phyloP scores from a whole-genome alignment of 2,797 vertebrate species.

The Selene dorsalis region DNA sequence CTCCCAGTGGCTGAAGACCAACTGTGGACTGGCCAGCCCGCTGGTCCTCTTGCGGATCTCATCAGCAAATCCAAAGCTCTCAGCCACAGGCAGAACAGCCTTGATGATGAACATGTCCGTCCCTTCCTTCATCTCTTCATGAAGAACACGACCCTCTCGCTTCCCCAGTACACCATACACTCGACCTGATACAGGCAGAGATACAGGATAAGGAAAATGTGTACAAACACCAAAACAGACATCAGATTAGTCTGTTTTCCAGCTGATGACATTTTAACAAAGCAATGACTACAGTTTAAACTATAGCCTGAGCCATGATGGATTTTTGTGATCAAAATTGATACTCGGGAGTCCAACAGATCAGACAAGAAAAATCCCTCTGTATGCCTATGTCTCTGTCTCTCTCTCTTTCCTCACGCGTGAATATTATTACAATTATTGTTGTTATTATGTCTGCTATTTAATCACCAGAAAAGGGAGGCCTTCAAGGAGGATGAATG shows the following conservation, averaged over 20 bases:
- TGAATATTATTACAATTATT: too few species aligned
- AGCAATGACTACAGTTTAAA: neutral
- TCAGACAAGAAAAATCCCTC: too few species aligned
- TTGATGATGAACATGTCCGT: conserved; percentile 96
- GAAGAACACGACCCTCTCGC: conserved; percentile 92
- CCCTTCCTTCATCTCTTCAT: conserved; percentile 98
- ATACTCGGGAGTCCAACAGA: too few species aligned
- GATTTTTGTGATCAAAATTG: neutral
- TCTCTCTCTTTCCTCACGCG: too few species aligned
- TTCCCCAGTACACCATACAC: conserved; percentile 94
- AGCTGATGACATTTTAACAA: neutral
- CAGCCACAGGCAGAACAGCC: conserved; percentile 94
- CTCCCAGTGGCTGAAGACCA: conserved; percentile 99
- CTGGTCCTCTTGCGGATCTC: conserved; percentile 97
- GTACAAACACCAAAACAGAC: neutral
- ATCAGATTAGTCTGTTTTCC: neutral
- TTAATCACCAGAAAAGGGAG: too few species aligned
- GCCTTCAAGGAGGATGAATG: too few species aligned
- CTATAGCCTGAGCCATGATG: neutral
- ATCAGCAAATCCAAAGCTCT: conserved; percentile 98
- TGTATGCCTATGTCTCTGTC: too few species aligned
- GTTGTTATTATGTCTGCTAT: too few species aligned
- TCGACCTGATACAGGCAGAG: conserved; percentile 66
- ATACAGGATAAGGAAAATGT: conserved; percentile 12
- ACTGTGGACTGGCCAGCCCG: conserved; percentile 96